Conservation (phyloP, 2,797 vertebrate genomes). For the Sebastes cheni region DNA sequence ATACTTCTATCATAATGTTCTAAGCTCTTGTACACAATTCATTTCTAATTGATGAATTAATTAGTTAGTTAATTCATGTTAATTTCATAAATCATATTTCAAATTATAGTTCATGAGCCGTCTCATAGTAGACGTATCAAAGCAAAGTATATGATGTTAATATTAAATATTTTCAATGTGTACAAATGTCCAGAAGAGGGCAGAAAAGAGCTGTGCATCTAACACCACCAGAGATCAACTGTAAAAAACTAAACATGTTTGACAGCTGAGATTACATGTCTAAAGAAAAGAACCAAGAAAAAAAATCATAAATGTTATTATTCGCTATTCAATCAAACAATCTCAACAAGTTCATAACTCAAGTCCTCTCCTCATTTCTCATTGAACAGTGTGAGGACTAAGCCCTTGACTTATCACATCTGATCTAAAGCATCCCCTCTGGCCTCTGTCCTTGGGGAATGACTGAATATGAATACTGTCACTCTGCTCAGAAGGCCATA, state of each 20-base stretch:
- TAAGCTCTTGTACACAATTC: too few relatives aligned
- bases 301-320: neutral
- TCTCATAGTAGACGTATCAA: neutral
- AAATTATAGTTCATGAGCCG: too few relatives aligned
- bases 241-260: slow-evolving; percentile 5
- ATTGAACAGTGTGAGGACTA: neutral
- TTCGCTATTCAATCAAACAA: slow-evolving; percentile 8
- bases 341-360: neutral
- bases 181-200: slow-evolving; percentile 70
- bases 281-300: neutral
- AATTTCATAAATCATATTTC: too few relatives aligned
- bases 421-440: slow-evolving; percentile 27
- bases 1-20: too few relatives aligned
- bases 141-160: neutral
- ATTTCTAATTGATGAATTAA: too few relatives aligned
- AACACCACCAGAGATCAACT: neutral
- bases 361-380: neutral
- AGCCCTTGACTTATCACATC: slow-evolving; percentile 20
- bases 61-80: too few relatives aligned
- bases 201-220: slow-evolving; percentile 63
- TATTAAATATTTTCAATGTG: slow-evolving; percentile 12
- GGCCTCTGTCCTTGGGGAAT: slow-evolving; percentile 31
- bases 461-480: slow-evolving; percentile 25
- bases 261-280: slow-evolving; percentile 14
- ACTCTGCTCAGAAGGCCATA: slow-evolving; percentile 27